Evolutionary conservation across 2,888 invertebrate species (phyloP), one percentile per base, ranked within the genome.

Genomic region (Nudaria mundana): DNA sequence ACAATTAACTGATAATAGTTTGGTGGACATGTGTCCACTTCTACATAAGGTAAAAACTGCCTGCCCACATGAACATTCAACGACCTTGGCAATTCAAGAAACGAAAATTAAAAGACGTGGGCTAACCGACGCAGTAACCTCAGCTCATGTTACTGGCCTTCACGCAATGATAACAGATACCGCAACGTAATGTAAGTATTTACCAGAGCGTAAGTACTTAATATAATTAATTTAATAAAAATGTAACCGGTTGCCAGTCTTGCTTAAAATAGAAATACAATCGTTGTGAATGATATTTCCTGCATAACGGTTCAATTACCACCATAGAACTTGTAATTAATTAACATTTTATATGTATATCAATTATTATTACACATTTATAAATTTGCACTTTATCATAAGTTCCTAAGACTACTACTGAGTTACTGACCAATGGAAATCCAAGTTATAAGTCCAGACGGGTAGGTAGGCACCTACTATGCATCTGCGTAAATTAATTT

Each of bases 81-180:
- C 26, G 51, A 36, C 57, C 57, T 58, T 58, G 61, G 40, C 45
- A 48, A 38, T 45, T 37, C 33, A 40, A 50, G 45, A 52, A 56
- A 43, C 37, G 33, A 42, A 51, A 36, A 38, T 22, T 32, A 44
- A 48, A 44, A 39, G 42, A 22, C 37, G 40, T 42, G 33, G 33
- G 33, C 13, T 29, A 25, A 13, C 13, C 16, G 31, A 33, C 28
- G 15, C 23, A 11, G 23, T 29, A 37, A 37, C 37, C 41, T 41
- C 37, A 33, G 28, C 24, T 20, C 13, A 18, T n/a, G n/a, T n/a
- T 25, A 30, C 7, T 30, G 42, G 25, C 42, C 42, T 42, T 33
- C 33, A 29, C 32, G 33, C 33, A 33, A 33, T 34, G 42, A 42
- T 42, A 42, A 29, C 28, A 14, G 23, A 29, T 26, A 40, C 16